Evolutionary conservation across 2,113 vertebrate genomes (phyloP), one percentile per base, ranked within the genome.

Genomic region (Menidia beryllina): DNA sequence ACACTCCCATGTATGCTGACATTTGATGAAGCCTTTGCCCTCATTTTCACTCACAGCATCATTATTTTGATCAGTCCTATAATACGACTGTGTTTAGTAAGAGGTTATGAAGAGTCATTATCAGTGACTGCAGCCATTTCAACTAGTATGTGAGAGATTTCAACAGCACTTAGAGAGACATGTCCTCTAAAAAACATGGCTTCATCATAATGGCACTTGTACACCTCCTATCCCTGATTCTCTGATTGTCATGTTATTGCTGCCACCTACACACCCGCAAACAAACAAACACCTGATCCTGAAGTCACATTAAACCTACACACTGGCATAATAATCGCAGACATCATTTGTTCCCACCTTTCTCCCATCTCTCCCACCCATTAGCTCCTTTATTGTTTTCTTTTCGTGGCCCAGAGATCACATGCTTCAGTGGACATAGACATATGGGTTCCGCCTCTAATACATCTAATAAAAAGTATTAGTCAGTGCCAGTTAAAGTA

Each of bases 291-390:
- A 82, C 81, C 69, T 75, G 67, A 70, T 74, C 55, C 39, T 41
- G 3, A 11, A 68, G 60, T 69, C 55, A 62, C 80, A 80, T 79
- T 71, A 76, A 82, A 73, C 67, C 72, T 76, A 86, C 78, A 0
- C 54, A 21, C 15, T 26, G 19, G 60, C 75, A 69, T 72, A 68
- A 69, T 72, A 68, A 79, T 76, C 78, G 20, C 62, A 15, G 23
- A 38, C 45, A 51, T 72, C 70, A 73, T 55, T 63, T 71, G 21
- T 38, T 60, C 69, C 73, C 57, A 53, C 57, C 67, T 57, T 51
- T 56, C 47, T 47, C 26, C 38, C n/a, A 12, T 72, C 24, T 76
- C 72, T 72, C 72, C 54, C 60, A 49, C 69, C 38, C 38, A 63
- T 68, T 74, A 67, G 26, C 14, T 3, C 3, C 49, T 71, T 48